phyloP scores from a whole-genome alignment of 2,113 vertebrate genomes.

The Elgaria multicarinata region DNA sequence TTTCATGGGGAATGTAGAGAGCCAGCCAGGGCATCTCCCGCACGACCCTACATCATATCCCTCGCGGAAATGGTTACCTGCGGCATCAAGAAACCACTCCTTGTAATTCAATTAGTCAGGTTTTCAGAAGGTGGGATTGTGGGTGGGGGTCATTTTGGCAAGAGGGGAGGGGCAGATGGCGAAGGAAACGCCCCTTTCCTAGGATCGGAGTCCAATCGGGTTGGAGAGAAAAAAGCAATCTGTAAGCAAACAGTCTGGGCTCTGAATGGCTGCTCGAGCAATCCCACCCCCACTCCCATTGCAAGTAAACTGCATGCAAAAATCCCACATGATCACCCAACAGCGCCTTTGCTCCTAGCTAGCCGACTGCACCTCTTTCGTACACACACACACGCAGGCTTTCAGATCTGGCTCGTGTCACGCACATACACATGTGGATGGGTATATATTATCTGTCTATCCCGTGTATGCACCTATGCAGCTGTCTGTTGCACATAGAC shows the following conservation, averaged over 20 bases:
- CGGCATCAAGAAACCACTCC: constrained; percentile 63
- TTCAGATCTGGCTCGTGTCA: constrained; percentile 39
- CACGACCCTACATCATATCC: neutral
- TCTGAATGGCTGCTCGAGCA: constrained; percentile 74
- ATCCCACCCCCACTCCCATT: constrained; percentile 57
- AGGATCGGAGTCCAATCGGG: constrained; percentile 74
- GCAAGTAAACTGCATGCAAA: constrained; percentile 76
- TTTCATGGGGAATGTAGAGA: no score
- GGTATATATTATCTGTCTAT: neutral
- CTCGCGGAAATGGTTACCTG: constrained; percentile 72
- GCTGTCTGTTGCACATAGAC: constrained; percentile 43
- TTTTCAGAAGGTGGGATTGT: constrained; percentile 81
- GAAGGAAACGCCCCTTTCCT: constrained; percentile 80
- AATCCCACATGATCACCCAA: constrained; percentile 77
- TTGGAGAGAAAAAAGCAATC: constrained; percentile 58
- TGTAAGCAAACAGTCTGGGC: constrained; percentile 72
- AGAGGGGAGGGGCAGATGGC: constrained; percentile 55
- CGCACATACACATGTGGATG: constrained; percentile 63
- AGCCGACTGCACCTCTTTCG: constrained; percentile 57
- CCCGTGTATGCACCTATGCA: constrained; percentile 30
- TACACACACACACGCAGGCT: constrained; percentile 20
- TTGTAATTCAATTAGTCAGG: constrained; percentile 92
- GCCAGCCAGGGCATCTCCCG: neutral
- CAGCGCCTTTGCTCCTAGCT: constrained; percentile 52
- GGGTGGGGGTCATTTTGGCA: constrained; percentile 56